Evolutionary conservation across 2,888 invertebrate genomes (phyloP), one percentile per base, ranked within the genome.

Genomic region (Esperia sulphurella): DNA sequence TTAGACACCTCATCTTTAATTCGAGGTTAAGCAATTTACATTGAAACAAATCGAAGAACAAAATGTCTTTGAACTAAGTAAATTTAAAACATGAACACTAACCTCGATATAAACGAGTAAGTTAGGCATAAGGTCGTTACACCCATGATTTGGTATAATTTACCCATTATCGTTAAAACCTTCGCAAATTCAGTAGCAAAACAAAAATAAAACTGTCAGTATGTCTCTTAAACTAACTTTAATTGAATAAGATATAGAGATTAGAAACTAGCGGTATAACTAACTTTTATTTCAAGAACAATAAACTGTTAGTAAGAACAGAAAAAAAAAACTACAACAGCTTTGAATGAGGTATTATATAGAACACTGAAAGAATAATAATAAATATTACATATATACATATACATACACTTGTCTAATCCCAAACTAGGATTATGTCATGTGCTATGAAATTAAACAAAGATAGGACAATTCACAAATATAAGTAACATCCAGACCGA

Each of bases 61-160:
- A 35, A 43, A 49, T 40, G 35, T 44, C 49, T 46, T 52, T 49
- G 46, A 47, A 46, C 48, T 31, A n/a, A 30, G n/a, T n/a, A 40
- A 37, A 35, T 14, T 43, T 13, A 13, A 13, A 45, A 21, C 43
- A 37, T 29, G 49, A 45, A 39, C n/a, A n/a, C n/a, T 14, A 45
- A 42, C 45, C 46, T 46, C 43, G 46, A 37, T 40, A 14, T 41
- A 30, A 13, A 28, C 42, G 39, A 47, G 38, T 28, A 39, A 21
- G 13, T 44, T 50, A 33, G 45, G 31, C 43, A 21, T 45, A 48
- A 46, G 46, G 48, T 41, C 48, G 29, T 43, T 48, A 45, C 41
- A 31, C 41, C 44, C 42, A 46, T 45, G 42, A 45, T 45, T 46
- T 43, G 28, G 49, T 35, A 53, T 55, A 57, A 54, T 54, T 54